Conservation (phyloP, 2,113 vertebrate species). For the Platysternon megacephalum region DNA sequence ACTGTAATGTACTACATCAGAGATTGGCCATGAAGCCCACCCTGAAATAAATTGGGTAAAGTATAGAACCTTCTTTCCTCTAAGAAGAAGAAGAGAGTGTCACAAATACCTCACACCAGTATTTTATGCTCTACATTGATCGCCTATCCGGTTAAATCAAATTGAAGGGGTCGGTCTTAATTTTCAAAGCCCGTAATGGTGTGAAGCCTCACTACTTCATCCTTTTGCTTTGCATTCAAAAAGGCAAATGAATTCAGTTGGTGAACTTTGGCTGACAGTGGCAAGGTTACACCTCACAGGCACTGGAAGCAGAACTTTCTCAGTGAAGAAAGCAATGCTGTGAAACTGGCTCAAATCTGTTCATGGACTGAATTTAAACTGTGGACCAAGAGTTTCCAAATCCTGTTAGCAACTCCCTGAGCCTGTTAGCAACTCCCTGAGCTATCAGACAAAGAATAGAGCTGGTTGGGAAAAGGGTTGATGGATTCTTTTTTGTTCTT, state of each 20-base stretch:
- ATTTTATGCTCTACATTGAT: neutral
- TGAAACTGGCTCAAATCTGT: neutral
- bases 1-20: neutral
- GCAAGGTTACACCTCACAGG: neutral
- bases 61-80: neutral
- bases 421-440: neutral
- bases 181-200: neutral
- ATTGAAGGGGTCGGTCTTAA: neutral
- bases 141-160: neutral
- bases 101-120: conserved; percentile 19
- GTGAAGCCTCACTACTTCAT: neutral
- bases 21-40: neutral
- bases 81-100: neutral
- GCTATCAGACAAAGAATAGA: neutral
- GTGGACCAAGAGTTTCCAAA: neutral
- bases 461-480: neutral
- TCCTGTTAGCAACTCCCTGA: neutral
- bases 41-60: neutral
- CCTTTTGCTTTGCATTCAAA: neutral
- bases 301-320: neutral
- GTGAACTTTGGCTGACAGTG: neutral
- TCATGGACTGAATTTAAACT: neutral
- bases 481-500: neutral
- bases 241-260: neutral
- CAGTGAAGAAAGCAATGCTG: neutral